Evolutionary conservation across 2,113 vertebrate species (phyloP).

Genomic region (Dasyornis broadbenti): DNA sequence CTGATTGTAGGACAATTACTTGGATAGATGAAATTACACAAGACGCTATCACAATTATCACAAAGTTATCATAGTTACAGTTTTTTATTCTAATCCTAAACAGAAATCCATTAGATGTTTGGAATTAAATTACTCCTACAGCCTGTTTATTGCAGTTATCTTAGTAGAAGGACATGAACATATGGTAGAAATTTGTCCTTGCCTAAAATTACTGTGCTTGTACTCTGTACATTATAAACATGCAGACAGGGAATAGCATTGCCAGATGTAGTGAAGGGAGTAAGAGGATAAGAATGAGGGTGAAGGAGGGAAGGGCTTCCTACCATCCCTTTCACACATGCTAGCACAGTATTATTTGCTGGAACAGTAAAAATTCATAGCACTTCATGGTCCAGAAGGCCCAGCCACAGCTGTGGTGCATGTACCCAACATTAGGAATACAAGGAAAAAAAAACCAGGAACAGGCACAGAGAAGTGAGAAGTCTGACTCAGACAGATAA

Average conservation of each 20-base stretch:
- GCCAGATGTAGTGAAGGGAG: not conserved
- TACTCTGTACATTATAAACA: not conserved
- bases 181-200: conserved; percentile 29
- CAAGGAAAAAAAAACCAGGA: not conserved
- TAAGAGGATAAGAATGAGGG: not conserved
- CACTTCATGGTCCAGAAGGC: not conserved
- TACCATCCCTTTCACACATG: not conserved
- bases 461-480: not conserved
- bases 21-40: not conserved
- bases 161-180: conserved; percentile 21
- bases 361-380: conserved; percentile 1
- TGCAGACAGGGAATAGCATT: not conserved
- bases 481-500: conserved; percentile 8
- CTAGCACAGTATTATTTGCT: not conserved
- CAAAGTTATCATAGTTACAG: not conserved
- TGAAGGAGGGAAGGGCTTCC: not conserved
- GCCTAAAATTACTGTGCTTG: conserved; percentile 19
- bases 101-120: not conserved
- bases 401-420: not conserved
- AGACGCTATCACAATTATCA: not conserved
- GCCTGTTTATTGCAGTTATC: not conserved
- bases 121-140: not conserved
- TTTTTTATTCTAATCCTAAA: not conserved
- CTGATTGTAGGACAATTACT: not conserved
- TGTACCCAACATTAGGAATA: not conserved